Base-by-base conservation (phyloP, 2,797 vertebrate species). In the Pagetopsis macropterus region DNA sequence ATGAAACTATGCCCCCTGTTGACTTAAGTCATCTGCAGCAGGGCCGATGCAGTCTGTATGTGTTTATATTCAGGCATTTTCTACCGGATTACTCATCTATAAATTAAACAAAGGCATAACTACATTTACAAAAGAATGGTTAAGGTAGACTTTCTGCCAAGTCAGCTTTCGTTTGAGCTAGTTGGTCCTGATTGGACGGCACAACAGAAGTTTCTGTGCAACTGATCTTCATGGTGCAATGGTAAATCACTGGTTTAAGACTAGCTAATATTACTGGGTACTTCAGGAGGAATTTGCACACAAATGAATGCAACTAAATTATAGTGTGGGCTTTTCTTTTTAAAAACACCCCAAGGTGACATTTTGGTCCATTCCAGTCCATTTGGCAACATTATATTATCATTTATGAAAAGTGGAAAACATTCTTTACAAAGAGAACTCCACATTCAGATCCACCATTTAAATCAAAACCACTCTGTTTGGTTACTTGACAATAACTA, bases 211-310 rank as follows among this genome's bases (percentile, higher is more conserved):
- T 23, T 23, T 50, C 23, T 52, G 44, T 21, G 51, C 44, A 49
- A 49, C 16, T 12, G 31, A 55, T 43, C 41, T 16, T 15, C 19
- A 50, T 1, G 27, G 44, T 48, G 19, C 31, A 27, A 27, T 63
- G 46, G 59, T 37, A 21, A 62, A 45, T 61, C 40, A 21, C 23
- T 7, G 23, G 41, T 61, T 61, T 52, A 23, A 62, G n/a, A 72
- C 31, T 5, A 63, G 51, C 19, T n/a, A 14, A n/a, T 33, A 15
- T 33, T 69, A 50, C 19, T 52, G 23, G 45, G 17, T 49, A 62
- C 43, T 65, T 23, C 0, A 21, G 37, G 45, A 44, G 37, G 13
- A 43, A 44, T 17, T 41, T 37, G 49, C 2, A 65, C 13, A 50
- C 46, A 44, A 57, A 51, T 4, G 33, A 16, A 1, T 65, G 62